Conservation (phyloP, 2,888 invertebrate genomes). For the Trichopoda pennipes region DNA sequence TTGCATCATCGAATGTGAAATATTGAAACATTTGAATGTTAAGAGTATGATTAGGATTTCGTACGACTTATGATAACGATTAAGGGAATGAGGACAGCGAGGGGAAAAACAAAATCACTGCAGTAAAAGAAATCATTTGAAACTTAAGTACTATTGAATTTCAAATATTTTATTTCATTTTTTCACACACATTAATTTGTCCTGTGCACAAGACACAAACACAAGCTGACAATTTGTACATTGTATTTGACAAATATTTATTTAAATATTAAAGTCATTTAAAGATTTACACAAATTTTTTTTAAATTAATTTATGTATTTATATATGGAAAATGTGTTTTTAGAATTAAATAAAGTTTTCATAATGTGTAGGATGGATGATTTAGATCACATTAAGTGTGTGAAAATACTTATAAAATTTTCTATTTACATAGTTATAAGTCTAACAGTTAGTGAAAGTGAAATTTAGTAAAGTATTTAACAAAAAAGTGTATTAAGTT, state of each 20-base stretch:
- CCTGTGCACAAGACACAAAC: not conserved
- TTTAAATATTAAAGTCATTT: constrained; percentile 33
- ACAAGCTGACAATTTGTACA: constrained; percentile 40
- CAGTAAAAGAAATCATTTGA: constrained; percentile 36
- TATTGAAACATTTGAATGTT: constrained; percentile 61
- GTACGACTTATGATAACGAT: constrained; percentile 39
- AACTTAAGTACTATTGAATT: constrained; percentile 62
- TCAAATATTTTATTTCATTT: constrained; percentile 28
- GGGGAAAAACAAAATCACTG: constrained; percentile 53
- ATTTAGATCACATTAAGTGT: not conserved
- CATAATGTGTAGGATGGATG: constrained; percentile 20
- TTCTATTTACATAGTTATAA: not conserved
- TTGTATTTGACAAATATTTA: constrained; percentile 24
- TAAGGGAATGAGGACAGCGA: not conserved
- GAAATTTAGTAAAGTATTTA: not conserved
- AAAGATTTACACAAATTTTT: constrained; percentile 29
- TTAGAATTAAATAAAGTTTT: constrained; percentile 31
- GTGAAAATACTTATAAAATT: not conserved
- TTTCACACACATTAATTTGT: constrained; percentile 9
- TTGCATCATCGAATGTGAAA: constrained; percentile 61
- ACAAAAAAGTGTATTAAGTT: not conserved
- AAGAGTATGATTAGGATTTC: constrained; percentile 55
- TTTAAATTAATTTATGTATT: constrained; percentile 47
- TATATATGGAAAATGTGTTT: constrained; percentile 30
- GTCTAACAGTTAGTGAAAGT: not conserved